phyloP scores from a whole-genome alignment of 2,888 invertebrate species.

The Theretra japonica region DNA sequence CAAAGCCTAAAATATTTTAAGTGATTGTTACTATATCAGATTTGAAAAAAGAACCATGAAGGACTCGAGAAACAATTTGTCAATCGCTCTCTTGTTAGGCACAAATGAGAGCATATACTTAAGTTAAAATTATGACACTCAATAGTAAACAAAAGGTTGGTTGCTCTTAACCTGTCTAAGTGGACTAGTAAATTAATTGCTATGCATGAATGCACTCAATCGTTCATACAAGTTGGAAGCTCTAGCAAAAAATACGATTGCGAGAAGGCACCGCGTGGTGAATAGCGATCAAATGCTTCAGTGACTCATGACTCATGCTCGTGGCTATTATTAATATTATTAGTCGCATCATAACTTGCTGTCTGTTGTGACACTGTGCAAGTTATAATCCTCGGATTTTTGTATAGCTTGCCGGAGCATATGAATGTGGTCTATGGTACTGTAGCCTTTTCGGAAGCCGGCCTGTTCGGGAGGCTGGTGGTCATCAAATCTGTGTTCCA shows the following conservation, averaged over 20 bases:
- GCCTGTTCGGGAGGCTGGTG: too few species aligned
- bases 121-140: neutral
- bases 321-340: neutral
- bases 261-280: constrained; percentile 1
- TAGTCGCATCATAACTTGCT: neutral
- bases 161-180: neutral
- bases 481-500: too few species aligned
- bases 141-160: neutral
- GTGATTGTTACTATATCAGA: too few species aligned
- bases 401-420: too few species aligned
- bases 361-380: neutral
- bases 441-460: too few species aligned
- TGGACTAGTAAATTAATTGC: neutral
- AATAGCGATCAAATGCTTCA: constrained; percentile 18
- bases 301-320: constrained; percentile 15
- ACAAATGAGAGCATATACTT: neutral
- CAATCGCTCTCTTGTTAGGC: too few species aligned
- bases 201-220: constrained; percentile 18
- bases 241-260: constrained; percentile 11
- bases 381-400: too few species aligned
- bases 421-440: too few species aligned
- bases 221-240: constrained; percentile 11
- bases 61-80: too few species aligned
- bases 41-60: too few species aligned
- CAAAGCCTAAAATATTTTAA: too few species aligned